phyloP scores from a whole-genome alignment of 1,140 invertebrate species.

The Pseudomyrmex pallidus region DNA sequence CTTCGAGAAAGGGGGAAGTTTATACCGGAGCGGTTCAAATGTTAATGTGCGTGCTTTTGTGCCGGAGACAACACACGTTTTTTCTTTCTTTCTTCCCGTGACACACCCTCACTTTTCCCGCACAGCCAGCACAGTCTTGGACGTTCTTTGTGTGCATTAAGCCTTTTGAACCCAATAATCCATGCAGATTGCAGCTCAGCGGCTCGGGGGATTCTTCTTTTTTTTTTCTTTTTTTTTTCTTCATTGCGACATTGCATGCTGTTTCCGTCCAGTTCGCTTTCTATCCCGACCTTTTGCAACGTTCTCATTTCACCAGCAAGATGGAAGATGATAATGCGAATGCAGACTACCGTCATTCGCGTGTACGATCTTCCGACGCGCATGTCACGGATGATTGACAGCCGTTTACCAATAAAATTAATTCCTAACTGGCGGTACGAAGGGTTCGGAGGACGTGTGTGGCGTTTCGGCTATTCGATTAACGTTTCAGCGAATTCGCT shows the following conservation, averaged over 20 bases:
- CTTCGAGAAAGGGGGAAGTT: neutral
- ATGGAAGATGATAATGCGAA: neutral
- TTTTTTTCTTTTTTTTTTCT: conserved; percentile 8
- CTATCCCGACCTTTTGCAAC: neutral
- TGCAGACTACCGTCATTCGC: neutral
- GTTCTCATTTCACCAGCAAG: conserved; percentile 3
- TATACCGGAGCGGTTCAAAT: conserved; percentile 43
- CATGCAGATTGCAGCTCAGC: conserved; percentile 64
- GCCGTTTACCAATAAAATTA: conserved; percentile 56
- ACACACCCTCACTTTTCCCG: conserved; percentile 42
- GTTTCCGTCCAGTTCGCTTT: conserved; percentile 12
- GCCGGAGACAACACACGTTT: neutral
- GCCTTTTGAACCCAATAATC: conserved; percentile 67
- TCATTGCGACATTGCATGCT: neutral
- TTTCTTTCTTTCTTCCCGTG: conserved; percentile 29
- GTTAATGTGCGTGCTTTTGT: conserved; percentile 54
- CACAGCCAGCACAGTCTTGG: conserved; percentile 25
- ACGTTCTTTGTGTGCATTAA: conserved; percentile 66
- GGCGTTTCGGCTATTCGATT: conserved; percentile 19
- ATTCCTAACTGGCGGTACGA: neutral
- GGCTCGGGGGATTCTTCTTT: conserved; percentile 26
- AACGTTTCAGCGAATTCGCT: conserved; percentile 23
- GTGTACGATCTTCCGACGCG: conserved; percentile 3
- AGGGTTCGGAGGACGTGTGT: neutral
- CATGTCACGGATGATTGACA: conserved; percentile 30